Evolutionary conservation across 2,113 vertebrate genomes (phyloP).

Genomic region (Cyprinodon variegatus): DNA sequence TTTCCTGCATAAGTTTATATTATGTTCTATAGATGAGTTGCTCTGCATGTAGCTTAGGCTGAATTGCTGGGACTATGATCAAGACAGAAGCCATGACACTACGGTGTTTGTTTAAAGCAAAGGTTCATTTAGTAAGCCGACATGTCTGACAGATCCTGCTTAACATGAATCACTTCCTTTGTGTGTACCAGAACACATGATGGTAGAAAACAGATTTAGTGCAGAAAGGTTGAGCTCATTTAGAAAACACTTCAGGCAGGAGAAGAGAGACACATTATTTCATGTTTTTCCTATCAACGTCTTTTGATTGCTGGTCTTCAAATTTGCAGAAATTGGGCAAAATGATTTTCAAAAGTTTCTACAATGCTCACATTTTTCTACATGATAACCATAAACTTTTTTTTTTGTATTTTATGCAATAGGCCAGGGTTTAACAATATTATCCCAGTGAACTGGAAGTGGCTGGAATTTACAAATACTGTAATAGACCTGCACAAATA

Average conservation of each 20-base stretch:
- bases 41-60: constrained; percentile 29
- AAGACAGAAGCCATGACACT: constrained; percentile 60
- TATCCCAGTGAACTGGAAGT: too few species aligned
- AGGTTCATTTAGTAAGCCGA: constrained; percentile 71
- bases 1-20: constrained; percentile 40
- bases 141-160: constrained; percentile 70
- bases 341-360: not conserved
- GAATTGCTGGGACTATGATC: constrained; percentile 37
- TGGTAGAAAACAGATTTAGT: constrained; percentile 30
- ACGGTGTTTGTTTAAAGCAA: constrained; percentile 52
- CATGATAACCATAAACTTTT: not conserved
- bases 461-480: too few species aligned
- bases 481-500: too few species aligned
- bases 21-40: constrained; percentile 29
- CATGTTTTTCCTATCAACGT: constrained; percentile 57
- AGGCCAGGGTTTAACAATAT: not conserved
- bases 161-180: constrained; percentile 66
- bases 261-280: constrained; percentile 43
- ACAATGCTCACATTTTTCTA: not conserved
- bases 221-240: constrained; percentile 60
- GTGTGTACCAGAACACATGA: constrained; percentile 50
- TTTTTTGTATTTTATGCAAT: not conserved
- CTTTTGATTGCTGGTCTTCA: constrained; percentile 51
- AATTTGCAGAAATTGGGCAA: constrained; percentile 45
- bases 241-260: constrained; percentile 55